Conservation (phyloP, 2,888 invertebrate genomes). For the Linhomoeus sp. region DNA sequence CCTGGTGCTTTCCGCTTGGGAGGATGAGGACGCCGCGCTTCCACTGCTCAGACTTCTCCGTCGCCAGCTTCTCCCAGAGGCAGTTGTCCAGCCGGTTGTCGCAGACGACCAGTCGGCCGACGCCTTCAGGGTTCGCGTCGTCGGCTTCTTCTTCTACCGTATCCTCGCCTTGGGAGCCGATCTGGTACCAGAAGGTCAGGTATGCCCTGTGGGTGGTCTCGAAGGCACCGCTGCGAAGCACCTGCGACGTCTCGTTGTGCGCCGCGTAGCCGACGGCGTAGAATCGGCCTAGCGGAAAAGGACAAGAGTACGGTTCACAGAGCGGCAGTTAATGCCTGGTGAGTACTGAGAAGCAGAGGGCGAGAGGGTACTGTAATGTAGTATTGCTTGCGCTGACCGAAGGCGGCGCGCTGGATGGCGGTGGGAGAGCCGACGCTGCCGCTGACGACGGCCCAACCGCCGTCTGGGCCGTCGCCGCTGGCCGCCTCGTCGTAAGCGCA, state of each 20-base stretch:
- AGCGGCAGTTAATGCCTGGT: no score
- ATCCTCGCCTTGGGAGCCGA: background rate
- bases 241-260: background rate
- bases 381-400: no score
- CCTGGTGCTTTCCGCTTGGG: slow-evolving; percentile 1
- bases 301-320: no score
- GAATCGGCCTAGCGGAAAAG: background rate
- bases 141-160: no score
- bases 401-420: background rate
- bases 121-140: background rate
- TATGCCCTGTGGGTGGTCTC: background rate
- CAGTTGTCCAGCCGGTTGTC: slow-evolving; percentile 2
- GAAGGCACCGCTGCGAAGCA: background rate
- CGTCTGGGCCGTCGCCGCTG: background rate
- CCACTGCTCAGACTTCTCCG: background rate
- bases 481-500: background rate
- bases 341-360: no score
- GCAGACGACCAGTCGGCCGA: slow-evolving; percentile 2
- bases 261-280: slow-evolving; percentile 2
- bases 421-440: slow-evolving; percentile 1
- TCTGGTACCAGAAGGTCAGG: slow-evolving; percentile 1
- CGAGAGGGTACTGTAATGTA: no score
- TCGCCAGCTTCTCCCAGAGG: slow-evolving; percentile 2
- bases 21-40: background rate
- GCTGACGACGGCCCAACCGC: slow-evolving; percentile 3